phyloP scores from a whole-genome alignment of 2,113 vertebrate genomes.

The Antigone vipio region DNA sequence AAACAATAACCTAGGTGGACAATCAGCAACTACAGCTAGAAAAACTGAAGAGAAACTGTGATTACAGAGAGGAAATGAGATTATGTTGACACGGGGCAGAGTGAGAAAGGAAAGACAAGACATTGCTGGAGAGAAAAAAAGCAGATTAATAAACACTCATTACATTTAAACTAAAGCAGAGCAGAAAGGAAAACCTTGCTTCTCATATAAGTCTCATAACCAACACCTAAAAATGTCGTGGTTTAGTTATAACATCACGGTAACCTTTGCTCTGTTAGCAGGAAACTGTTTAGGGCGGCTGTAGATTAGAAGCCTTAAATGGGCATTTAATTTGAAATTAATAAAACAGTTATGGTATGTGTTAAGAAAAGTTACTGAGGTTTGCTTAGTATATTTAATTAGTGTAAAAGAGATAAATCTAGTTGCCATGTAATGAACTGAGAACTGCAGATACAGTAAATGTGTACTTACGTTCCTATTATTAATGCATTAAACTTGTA shows the following conservation, averaged over 20 bases:
- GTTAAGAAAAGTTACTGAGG: slow-evolving; percentile 83
- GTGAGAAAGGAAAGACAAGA: not conserved
- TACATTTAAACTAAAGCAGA: not conserved
- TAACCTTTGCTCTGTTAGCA: slow-evolving; percentile 63
- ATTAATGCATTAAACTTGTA: slow-evolving; percentile 85
- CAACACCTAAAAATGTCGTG: slow-evolving; percentile 16
- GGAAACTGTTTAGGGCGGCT: slow-evolving; percentile 71
- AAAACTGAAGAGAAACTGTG: not conserved
- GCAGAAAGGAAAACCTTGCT: not conserved
- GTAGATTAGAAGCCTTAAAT: slow-evolving; percentile 78
- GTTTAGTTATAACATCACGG: slow-evolving; percentile 49
- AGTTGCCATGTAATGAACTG: slow-evolving; percentile 80
- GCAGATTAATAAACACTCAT: not conserved
- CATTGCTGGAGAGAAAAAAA: not conserved
- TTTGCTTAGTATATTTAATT: slow-evolving; percentile 85
- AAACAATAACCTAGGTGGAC: not conserved
- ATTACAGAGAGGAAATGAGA: not conserved
- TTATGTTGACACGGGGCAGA: not conserved
- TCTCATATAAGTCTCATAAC: not conserved
- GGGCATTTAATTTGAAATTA: slow-evolving; percentile 83
- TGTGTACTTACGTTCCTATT: slow-evolving; percentile 82
- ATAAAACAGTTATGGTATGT: slow-evolving; percentile 81
- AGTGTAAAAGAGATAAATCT: slow-evolving; percentile 82
- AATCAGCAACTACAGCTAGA: not conserved
- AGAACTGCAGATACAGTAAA: slow-evolving; percentile 83